Conservation (phyloP, 1,140 invertebrate genomes). For the Bicyclus anynana region DNA sequence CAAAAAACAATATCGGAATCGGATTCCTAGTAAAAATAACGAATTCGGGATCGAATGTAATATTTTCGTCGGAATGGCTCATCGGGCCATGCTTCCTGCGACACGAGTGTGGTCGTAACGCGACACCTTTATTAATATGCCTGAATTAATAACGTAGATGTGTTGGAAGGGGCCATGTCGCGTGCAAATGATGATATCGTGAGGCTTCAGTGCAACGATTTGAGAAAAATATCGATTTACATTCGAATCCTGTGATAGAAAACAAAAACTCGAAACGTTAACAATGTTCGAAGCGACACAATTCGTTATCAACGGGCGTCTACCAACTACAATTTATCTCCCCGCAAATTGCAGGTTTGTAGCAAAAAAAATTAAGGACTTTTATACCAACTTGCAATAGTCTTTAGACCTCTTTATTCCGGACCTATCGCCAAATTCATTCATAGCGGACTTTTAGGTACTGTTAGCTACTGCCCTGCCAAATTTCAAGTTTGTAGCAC, state of each 20-base stretch:
- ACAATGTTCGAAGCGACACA: too few relatives aligned
- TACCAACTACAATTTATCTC: too few relatives aligned
- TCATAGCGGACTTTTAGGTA: too few relatives aligned
- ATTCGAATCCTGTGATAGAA: constrained; percentile 31
- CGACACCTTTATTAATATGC: constrained; percentile 72
- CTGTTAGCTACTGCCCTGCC: too few relatives aligned
- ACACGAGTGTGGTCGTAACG: constrained; percentile 70
- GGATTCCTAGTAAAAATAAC: constrained; percentile 51
- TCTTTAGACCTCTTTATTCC: too few relatives aligned
- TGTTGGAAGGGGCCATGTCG: constrained; percentile 55
- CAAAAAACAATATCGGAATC: constrained; percentile 25
- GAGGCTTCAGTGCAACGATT: constrained; percentile 65
- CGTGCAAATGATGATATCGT: constrained; percentile 68
- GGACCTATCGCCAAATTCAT: too few relatives aligned
- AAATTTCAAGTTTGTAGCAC: too few relatives aligned
- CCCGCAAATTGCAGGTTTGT: too few relatives aligned
- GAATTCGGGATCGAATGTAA: constrained; percentile 57
- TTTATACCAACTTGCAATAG: too few relatives aligned
- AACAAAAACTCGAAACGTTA: constrained; percentile 1
- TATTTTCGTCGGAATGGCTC: constrained; percentile 67
- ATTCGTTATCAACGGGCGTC: too few relatives aligned
- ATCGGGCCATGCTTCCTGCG: constrained; percentile 71
- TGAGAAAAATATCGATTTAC: constrained; percentile 68
- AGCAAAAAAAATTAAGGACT: too few relatives aligned
- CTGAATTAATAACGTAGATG: constrained; percentile 74